These are phyloP conservation scores for Drosophila subpulchrella DNA, from an alignment of 1,140 invertebrate genomes.

Conservation along the genomic window DNA sequence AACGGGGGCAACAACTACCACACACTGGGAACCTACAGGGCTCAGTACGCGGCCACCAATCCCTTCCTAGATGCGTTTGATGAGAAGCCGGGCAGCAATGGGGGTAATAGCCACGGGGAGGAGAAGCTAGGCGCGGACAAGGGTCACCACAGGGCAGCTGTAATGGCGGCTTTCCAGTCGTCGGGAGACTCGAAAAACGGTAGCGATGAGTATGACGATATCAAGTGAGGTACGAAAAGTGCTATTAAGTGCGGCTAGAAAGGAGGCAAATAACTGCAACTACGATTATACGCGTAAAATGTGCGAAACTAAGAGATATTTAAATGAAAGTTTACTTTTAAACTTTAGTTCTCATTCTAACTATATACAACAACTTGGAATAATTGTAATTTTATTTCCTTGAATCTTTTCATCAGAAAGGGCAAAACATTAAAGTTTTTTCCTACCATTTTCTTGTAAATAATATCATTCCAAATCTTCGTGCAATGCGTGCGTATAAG, in stretches of 20 bases:
- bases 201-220: slow-evolving; percentile 82
- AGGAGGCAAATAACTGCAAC: slow-evolving; percentile 6
- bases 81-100: slow-evolving; percentile 58
- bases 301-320: neutral
- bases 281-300: slow-evolving; percentile 8
- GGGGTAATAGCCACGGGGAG: slow-evolving; percentile 41
- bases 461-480: neutral
- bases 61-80: slow-evolving; percentile 83
- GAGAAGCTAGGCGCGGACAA: slow-evolving; percentile 47
- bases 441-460: neutral
- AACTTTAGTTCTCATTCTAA: neutral
- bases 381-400: too few relatives aligned
- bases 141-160: slow-evolving; percentile 66
- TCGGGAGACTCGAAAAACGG: slow-evolving; percentile 81
- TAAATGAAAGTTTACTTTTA: neutral
- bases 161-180: slow-evolving; percentile 73
- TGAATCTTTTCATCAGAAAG: neutral
- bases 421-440: neutral
- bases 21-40: slow-evolving; percentile 80
- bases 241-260: slow-evolving; percentile 7
- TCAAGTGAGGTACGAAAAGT: slow-evolving; percentile 56
- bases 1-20: slow-evolving; percentile 82
- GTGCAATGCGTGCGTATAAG: neutral
- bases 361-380: neutral
- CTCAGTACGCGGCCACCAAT: slow-evolving; percentile 84